phyloP scores from a whole-genome alignment of 2,888 invertebrate genomes.

The Lasioglossum morio region DNA sequence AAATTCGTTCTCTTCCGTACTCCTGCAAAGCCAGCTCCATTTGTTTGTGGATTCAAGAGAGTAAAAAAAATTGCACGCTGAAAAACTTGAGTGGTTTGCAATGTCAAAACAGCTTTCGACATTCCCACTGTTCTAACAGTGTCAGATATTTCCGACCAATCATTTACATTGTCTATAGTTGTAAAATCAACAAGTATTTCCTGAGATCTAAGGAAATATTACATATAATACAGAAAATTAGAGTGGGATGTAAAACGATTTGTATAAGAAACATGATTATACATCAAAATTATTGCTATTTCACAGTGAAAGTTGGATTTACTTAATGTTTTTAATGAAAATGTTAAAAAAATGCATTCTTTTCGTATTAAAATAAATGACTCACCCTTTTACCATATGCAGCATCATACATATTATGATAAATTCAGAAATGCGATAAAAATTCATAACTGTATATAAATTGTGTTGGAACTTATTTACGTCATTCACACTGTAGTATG shows the following conservation, averaged over 20 bases:
- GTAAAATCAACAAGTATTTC: constrained; percentile 87
- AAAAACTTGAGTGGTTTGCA: constrained; percentile 87
- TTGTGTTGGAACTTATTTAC: neutral
- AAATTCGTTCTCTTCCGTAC: constrained; percentile 85
- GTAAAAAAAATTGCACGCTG: constrained; percentile 88
- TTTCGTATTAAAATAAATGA: neutral
- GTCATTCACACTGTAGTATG: neutral
- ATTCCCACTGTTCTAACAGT: constrained; percentile 88
- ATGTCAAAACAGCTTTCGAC: constrained; percentile 87
- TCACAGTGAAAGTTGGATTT: neutral
- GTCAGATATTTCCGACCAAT: constrained; percentile 89
- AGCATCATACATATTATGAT: neutral
- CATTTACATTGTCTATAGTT: constrained; percentile 85
- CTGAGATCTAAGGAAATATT: constrained; percentile 56
- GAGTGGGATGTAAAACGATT: neutral
- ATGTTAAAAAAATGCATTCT: neutral
- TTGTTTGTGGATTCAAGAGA: constrained; percentile 88
- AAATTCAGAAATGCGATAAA: neutral
- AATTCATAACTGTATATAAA: constrained; percentile 15
- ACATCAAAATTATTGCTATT: neutral
- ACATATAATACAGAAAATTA: neutral
- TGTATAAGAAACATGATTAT: neutral
- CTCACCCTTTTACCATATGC: constrained; percentile 34
- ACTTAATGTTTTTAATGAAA: neutral
- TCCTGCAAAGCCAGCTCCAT: constrained; percentile 89